These are phyloP conservation scores for Clinocottus analis DNA, from an alignment of 2,113 vertebrate genomes.

Conservation along the genomic window DNA sequence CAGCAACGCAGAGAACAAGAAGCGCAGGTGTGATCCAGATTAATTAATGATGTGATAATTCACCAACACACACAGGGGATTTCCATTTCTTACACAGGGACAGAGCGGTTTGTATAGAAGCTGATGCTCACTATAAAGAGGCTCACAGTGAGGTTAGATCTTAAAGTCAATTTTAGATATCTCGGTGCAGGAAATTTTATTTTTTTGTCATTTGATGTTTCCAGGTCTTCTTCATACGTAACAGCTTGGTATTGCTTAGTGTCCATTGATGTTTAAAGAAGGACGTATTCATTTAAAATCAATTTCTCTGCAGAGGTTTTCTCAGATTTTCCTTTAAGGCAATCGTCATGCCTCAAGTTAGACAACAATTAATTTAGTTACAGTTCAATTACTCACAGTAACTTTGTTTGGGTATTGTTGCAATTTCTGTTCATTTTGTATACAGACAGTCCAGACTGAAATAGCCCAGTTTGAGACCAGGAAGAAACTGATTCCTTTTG, in stretches of 20 bases:
- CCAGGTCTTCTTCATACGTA: neutral
- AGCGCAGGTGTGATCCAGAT: constrained; percentile 82
- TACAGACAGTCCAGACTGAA: constrained; percentile 86
- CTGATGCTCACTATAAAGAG: neutral
- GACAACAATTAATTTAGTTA: neutral
- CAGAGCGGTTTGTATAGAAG: neutral
- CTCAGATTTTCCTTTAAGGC: neutral
- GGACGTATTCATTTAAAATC: neutral
- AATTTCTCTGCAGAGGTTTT: neutral
- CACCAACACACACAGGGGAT: neutral
- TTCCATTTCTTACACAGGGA: neutral
- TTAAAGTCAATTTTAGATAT: neutral
- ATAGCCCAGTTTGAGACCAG: constrained; percentile 89
- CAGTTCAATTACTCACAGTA: too few species aligned
- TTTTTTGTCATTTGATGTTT: neutral
- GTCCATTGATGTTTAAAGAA: neutral
- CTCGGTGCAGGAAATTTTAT: neutral
- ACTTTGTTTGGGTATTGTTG: neutral
- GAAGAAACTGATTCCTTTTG: constrained; percentile 68
- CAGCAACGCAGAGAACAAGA: constrained; percentile 81
- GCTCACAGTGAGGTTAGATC: neutral
- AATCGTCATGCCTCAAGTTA: neutral
- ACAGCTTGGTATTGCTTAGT: neutral
- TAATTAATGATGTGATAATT: constrained; percentile 8
- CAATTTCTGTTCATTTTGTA: constrained; percentile 25